Evolutionary conservation across 2,797 vertebrate species (phyloP).

Genomic region (Sebastes trivittatus): DNA sequence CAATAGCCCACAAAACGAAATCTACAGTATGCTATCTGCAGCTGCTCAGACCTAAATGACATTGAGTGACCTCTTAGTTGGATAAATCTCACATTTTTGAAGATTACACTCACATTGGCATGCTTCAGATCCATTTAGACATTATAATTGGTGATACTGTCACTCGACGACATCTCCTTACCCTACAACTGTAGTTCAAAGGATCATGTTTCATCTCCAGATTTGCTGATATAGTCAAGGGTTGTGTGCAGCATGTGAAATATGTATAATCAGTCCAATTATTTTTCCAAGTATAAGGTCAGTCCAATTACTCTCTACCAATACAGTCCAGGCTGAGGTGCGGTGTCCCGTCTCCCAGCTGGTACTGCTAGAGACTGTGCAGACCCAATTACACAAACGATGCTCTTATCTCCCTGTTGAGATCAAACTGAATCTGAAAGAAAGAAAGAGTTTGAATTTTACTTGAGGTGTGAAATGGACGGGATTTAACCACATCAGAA

Average conservation of each 20-base stretch:
- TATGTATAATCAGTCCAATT: conserved; percentile 24
- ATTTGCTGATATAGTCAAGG: neutral
- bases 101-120: neutral
- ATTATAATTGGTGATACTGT: neutral
- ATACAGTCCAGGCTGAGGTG: neutral
- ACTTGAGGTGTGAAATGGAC: neutral
- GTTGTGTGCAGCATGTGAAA: neutral
- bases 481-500: neutral
- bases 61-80: neutral
- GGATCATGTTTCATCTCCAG: neutral
- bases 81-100: neutral
- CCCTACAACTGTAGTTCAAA: neutral
- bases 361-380: neutral
- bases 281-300: conserved; percentile 33
- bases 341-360: neutral
- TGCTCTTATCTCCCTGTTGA: neutral
- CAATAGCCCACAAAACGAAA: neutral
- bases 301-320: conserved; percentile 26
- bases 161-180: neutral
- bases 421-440: neutral
- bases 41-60: neutral
- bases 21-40: neutral
- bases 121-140: neutral
- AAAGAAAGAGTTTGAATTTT: neutral
- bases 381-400: neutral